Evolutionary conservation across 2,113 vertebrate species (phyloP), one percentile per base, ranked within the genome.

Genomic region (Fregetta grallaria): DNA sequence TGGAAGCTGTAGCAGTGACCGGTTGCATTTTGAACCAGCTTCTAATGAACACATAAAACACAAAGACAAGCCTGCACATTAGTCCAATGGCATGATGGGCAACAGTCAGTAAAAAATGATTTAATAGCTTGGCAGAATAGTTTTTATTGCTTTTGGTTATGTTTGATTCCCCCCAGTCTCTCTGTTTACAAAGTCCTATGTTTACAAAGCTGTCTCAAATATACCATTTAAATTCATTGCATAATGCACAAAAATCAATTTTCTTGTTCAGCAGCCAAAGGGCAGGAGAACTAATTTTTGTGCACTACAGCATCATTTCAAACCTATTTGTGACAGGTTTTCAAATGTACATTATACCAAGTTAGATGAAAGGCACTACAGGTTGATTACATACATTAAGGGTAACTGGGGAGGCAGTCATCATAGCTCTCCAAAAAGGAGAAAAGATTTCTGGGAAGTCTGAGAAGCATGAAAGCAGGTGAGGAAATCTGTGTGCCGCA

Each of bases 131-230:
- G 45, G 29, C n/a, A 63, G 49, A 85, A 92, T 58, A 62, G 29
- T 80, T 94, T 72, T 66, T 66, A 50, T 63, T 65, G 45, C 53
- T 78, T 92, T 91, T 90, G 58, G 81, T 85, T 81, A 79, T 53
- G 9, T 95, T 84, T 87, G 61, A 75, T 77, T 86, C 49, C 55
- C 59, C 93, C 32, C n/a, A 88, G 45, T 52, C 22, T 76, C 47
- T 92, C 86, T 94, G 50, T 90, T 94, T 94, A 71, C 71, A 56
- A 95, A 91, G 52, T 55, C 53, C 66, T 82, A 18, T 92, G n/a
- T 92, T 97, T 95, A 92, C 89, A 95, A 91, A 97, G 20, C 71
- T 90, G 55, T 88, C 71, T 91, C 77, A 95, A 95, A 88, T 79
- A 59, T 36, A 91, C 38, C 62, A 88, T 95, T 96, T 91, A 95